Base-by-base conservation (phyloP, 2,113 vertebrate species). In the Neoarius graeffei region DNA sequence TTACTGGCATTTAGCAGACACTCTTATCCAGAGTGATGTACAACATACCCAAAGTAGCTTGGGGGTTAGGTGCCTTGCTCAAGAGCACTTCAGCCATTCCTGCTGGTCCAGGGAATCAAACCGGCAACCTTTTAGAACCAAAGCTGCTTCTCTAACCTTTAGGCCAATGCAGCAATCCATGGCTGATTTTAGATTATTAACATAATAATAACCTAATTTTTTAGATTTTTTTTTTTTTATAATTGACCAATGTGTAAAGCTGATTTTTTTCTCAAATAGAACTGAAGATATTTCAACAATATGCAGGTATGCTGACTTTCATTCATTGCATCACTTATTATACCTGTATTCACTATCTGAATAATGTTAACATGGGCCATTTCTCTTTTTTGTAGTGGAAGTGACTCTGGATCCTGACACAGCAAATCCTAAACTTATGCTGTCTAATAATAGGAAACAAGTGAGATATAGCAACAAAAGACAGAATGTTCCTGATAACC, bases 341-440 rank as follows among this genome's bases (percentile, higher is more conserved):
- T 62, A 62, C 5, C 2, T n/a, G 14, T 50, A 19, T 62, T 48
- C 2, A 48, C 9, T 2, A 30, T 23, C 8, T 62, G 48, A 66
- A n/a, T 83, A 52, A 66, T 48, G 6, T 83, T 48, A n/a, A 62
- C 56, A 25, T 13, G 3, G 48, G 74, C 79, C 8, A 2, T 66
- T 54, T 67, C 27, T 83, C 7, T 52, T 60, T 54, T 30, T 57
- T 8, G 1, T 77, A 73, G 84, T 85, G 76, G 77, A 86, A 27
- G 77, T 85, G 76, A 85, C 66, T 82, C 62, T 88, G 88, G 84
- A 85, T 81, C 76, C 88, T 54, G 23, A 85, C 19, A 81, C 88
- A 74, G 88, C 83, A 19, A 54, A 88, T 88, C 42, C 88, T 13
- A 15, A 81, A 50, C 84, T 88, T 48, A 30, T 85, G 11, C 64